These are phyloP conservation scores for Galaxias olidus DNA, from an alignment of 2,797 vertebrate species.

Conservation along the genomic window DNA sequence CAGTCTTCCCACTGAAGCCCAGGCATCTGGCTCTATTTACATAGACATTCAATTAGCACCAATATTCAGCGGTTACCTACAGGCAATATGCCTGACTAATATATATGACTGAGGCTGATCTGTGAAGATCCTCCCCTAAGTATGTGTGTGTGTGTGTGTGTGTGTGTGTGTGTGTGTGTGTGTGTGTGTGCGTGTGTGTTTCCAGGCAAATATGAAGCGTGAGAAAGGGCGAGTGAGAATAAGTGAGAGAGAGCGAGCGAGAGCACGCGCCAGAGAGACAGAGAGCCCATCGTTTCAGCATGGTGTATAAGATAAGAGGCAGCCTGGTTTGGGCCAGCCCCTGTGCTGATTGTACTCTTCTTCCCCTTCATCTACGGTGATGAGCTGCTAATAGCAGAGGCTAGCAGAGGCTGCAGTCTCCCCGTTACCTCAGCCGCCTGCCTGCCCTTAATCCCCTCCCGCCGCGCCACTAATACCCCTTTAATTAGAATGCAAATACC, in stretches of 20 bases:
- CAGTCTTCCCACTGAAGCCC: not conserved
- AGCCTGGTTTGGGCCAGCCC: not conserved
- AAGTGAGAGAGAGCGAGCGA: not conserved
- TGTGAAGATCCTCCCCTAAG: not conserved
- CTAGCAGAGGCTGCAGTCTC: slow-evolving; percentile 49
- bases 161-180: not conserved
- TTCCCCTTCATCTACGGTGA: not conserved
- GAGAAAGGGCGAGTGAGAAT: not conserved
- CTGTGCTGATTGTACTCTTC: not conserved
- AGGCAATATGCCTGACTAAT: not conserved
- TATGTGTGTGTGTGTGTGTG: not conserved
- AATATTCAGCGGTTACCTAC: not conserved
- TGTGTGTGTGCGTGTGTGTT: too few species aligned
- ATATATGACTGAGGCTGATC: not conserved
- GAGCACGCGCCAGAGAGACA: not conserved
- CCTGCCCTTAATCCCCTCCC: slow-evolving; percentile 62
- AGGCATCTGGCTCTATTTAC: not conserved
- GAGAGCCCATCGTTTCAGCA: too few species aligned
- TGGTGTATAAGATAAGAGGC: too few species aligned
- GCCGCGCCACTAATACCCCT: slow-evolving; percentile 65
- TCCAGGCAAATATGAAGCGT: too few species aligned
- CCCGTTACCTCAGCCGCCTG: slow-evolving; percentile 42
- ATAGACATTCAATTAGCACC: not conserved
- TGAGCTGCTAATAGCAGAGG: too few species aligned
- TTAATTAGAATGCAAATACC: slow-evolving; percentile 72